These are phyloP conservation scores for Liodrosophila aerea DNA, from an alignment of 2,888 invertebrate genomes.

Conservation along the genomic window DNA sequence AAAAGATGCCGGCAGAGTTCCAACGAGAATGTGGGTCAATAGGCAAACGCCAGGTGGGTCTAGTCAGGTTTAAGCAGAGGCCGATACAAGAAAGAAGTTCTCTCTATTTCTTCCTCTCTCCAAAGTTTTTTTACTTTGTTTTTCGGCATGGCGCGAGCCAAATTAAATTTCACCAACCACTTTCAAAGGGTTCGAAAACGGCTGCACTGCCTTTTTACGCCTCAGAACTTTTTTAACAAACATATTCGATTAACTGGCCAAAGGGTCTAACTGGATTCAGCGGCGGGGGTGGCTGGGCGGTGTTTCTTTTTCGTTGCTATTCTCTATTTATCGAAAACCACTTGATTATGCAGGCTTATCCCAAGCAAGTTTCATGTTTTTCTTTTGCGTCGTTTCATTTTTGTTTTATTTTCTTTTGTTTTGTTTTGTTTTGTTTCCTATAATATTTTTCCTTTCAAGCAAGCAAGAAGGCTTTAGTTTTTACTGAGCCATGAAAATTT, in stretches of 20 bases:
- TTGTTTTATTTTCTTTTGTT: slow-evolving; percentile 19
- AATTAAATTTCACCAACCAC: slow-evolving; percentile 58
- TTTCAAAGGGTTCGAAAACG: slow-evolving; percentile 22
- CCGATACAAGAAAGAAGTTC: slow-evolving; percentile 27
- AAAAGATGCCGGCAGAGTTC: slow-evolving; percentile 49
- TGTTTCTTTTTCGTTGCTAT: slow-evolving; percentile 42
- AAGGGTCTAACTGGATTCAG: slow-evolving; percentile 14
- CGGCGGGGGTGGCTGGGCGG: slow-evolving; percentile 4
- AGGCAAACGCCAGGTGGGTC: slow-evolving; percentile 45
- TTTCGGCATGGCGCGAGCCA: slow-evolving; percentile 38
- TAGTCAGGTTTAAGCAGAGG: slow-evolving; percentile 18
- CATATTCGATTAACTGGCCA: slow-evolving; percentile 72
- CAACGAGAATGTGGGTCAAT: slow-evolving; percentile 59
- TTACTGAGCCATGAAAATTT: slow-evolving; percentile 65
- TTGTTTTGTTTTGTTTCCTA: slow-evolving; percentile 42
- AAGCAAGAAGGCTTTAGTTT: slow-evolving; percentile 46
- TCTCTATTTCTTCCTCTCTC: background rate
- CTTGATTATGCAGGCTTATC: slow-evolving; percentile 79
- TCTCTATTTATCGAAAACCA: slow-evolving; percentile 78
- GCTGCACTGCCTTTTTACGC: slow-evolving; percentile 63
- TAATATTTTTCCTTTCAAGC: slow-evolving; percentile 28
- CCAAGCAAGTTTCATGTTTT: slow-evolving; percentile 50
- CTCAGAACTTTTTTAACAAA: slow-evolving; percentile 72
- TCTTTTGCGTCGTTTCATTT: slow-evolving; percentile 40
- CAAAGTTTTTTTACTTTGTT: slow-evolving; percentile 40